These are phyloP conservation scores for Pteromalus puparum DNA, from an alignment of 1,140 invertebrate species.

Conservation along the genomic window DNA sequence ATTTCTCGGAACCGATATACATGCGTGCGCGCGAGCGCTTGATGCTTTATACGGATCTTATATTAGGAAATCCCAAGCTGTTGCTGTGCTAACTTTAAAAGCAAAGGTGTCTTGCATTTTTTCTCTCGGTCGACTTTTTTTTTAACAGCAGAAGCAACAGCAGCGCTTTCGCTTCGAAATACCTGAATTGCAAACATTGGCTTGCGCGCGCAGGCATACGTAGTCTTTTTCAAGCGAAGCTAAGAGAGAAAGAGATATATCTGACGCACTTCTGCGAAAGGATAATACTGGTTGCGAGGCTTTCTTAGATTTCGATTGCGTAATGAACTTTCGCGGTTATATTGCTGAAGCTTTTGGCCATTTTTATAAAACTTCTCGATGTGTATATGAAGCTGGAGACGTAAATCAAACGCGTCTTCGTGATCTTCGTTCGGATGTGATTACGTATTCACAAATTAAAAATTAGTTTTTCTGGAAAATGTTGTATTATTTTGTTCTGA, in stretches of 20 bases:
- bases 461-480: too few relatives aligned
- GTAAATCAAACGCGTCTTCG: constrained; percentile 5
- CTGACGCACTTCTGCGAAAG: constrained; percentile 38
- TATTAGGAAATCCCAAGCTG: constrained; percentile 31
- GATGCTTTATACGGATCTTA: constrained; percentile 21
- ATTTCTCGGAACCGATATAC: constrained; percentile 31
- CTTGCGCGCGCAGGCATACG: neutral
- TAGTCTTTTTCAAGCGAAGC: neutral
- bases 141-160: neutral
- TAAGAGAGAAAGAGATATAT: neutral
- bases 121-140: neutral
- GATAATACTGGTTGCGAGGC: neutral
- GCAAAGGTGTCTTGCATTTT: constrained; percentile 9
- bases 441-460: neutral
- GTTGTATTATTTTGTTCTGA: too few relatives aligned
- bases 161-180: constrained; percentile 1
- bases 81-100: constrained; percentile 16
- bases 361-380: neutral
- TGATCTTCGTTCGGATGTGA: neutral
- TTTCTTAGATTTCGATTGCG: constrained; percentile 43
- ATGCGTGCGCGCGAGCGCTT: neutral
- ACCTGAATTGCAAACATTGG: constrained; percentile 29
- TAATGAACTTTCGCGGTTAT: constrained; percentile 12
- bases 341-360: constrained; percentile 10
- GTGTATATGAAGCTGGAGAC: neutral